Base-by-base conservation (phyloP, 2,113 vertebrate genomes). In the Leptobrachium ailaonicum region DNA sequence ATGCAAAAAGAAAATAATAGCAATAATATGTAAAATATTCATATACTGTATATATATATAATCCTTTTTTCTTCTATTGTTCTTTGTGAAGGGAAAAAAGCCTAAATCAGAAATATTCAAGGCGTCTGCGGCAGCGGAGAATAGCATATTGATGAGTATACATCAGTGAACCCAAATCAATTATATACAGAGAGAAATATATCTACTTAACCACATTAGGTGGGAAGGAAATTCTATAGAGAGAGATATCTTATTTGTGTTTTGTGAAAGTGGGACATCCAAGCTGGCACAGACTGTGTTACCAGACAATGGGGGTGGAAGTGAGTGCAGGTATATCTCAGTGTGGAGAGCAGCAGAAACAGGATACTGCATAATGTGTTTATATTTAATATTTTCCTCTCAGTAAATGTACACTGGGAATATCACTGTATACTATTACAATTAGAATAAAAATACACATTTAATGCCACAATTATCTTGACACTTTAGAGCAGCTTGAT, bases 151-250 rank as follows among this genome's bases (percentile, higher is more conserved):
- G 78, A 80, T 80, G 71, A 74, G 71, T 53, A 67, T 66, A 74
- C n/a, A 80, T 68, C 71, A 67, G 71, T 73, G 78, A 73, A 74
- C 71, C 43, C 73, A 80, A 80, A 80, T 80, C 71, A 80, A 72
- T 80, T 80, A 80, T 73, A 73, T 73, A 73, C n/a, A 41, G 62
- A 73, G 44, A 66, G 71, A 80, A 80, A 73, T 54, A 58, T 44
- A 66, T 80, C 47, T 67, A 45, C 67, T 80, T 67, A 80, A 80
- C 77, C 71, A 80, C 50, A 80, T 80, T 80, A 80, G 41, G 50
- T 56, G 53, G 62, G 66, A 56, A 58, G 50, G 41, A 50, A 73
- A 58, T 71, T 71, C 62, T 67, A 64, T 9, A 67, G 14, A 4
- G 47, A 73, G 62, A 80, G 9, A 63, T 80, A 62, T 77, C 67